Conservation (phyloP, 2,797 vertebrate genomes). For the Dendrocincla fuliginosa region DNA sequence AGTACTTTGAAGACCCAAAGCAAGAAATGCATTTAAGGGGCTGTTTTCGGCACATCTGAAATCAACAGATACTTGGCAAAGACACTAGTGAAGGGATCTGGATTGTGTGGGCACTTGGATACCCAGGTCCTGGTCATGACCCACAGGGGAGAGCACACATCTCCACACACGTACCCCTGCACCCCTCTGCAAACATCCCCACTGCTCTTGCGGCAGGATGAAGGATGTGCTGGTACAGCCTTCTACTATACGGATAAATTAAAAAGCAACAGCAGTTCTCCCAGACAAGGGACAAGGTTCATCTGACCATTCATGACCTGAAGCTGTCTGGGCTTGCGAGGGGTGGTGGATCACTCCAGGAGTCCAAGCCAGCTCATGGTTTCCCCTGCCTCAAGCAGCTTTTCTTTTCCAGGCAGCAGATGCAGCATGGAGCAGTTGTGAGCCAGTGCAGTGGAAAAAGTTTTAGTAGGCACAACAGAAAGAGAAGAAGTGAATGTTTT, state of each 20-base stretch:
- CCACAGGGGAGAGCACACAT: neutral
- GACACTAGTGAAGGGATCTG: neutral
- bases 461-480: neutral
- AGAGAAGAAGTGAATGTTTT: neutral
- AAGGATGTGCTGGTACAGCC: neutral
- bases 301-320: neutral
- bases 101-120: neutral
- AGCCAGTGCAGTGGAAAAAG: neutral
- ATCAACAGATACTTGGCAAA: neutral
- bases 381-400: neutral
- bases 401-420: neutral
- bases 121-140: neutral
- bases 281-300: neutral
- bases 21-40: neutral
- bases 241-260: neutral
- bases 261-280: neutral
- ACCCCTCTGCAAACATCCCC: neutral
- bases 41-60: neutral
- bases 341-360: neutral
- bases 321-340: neutral
- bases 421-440: neutral
- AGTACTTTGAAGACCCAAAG: neutral
- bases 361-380: neutral
- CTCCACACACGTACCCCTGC: fast-evolving
- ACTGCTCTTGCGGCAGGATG: neutral